Evolutionary conservation across 2,888 invertebrate species (phyloP), one percentile per base, ranked within the genome.

Genomic region (Tetanocera ferruginea): DNA sequence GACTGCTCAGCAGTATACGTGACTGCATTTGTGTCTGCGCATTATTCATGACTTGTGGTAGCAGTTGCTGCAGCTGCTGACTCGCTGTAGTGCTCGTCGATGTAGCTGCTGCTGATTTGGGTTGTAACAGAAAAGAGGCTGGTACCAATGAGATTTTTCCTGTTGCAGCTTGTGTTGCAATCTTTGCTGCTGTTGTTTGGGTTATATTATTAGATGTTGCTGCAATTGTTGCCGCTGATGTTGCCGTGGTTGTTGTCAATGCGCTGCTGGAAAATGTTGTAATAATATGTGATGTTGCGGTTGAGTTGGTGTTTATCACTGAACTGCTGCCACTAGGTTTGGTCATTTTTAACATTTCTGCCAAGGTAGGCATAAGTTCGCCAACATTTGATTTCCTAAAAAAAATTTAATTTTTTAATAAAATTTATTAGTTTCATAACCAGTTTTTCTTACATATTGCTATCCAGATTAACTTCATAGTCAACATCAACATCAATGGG

Each of bases 121-220:
- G 86, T 72, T 90, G 89, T 82, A 90, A 85, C 0, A 90, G 84
- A 49, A 90, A 88, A 79, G 90, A 90, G 0, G 90, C 89, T 34
- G 90, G 90, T n/a, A 90, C 90, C 60, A 90, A 57, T 0, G 90
- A 90, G 9, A 90, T 90, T 83, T 89, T 90, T 3, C 88, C 85
- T 4, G 83, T 81, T 11, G 79, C 76, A 3, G 73, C 5, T 11
- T 74, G 57, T 1, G 74, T 73, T 8, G 78, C 52, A 11, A 31
- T 66, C 3, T 57, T 71, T 0, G 82, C 60, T 55, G 79, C 34
- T 60, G 80, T 69, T 49, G 79, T 74, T 5, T 81, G 34, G 19
- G 81, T 80, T 3, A 77, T 5, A 37, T 67, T 74, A 55, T 78
- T 79, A 14, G 80, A n/a, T 28, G 80, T 37, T 9, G 80, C 25